phyloP scores from a whole-genome alignment of 2,113 vertebrate genomes.

The Hystrix brachyura region DNA sequence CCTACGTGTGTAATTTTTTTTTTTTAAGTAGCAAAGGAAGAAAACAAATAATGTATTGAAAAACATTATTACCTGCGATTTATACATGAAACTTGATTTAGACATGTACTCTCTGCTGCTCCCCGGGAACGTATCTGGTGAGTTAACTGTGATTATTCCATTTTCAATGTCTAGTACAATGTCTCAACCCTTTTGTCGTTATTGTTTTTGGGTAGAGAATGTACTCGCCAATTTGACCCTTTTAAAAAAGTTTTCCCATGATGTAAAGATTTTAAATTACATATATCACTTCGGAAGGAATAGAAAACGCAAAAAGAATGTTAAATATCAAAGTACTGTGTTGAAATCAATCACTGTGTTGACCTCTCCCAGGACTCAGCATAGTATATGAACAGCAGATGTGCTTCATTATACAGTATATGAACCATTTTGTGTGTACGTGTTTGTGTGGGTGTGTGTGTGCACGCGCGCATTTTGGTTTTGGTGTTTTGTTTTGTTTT shows the following conservation, averaged over 20 bases:
- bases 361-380: not conserved
- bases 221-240: not conserved
- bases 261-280: not conserved
- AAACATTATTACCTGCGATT: not conserved
- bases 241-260: not conserved
- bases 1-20: not conserved
- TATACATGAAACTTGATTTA: constrained; percentile 10
- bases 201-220: not conserved
- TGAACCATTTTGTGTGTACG: not conserved
- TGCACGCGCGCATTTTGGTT: not conserved
- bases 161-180: not conserved
- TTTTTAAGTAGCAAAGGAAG: not conserved
- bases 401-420: not conserved
- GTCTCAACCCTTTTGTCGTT: not conserved
- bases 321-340: not conserved
- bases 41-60: not conserved
- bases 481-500: not conserved
- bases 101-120: not conserved
- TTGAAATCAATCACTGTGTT: not conserved
- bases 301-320: not conserved
- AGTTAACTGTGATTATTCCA: not conserved
- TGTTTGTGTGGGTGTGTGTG: not conserved
- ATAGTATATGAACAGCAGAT: not conserved
- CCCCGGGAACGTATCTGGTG: not conserved
- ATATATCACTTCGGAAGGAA: not conserved